These are phyloP conservation scores for Pangasius sanitwongsei DNA, from an alignment of 2,797 vertebrate species.

Conservation along the genomic window DNA sequence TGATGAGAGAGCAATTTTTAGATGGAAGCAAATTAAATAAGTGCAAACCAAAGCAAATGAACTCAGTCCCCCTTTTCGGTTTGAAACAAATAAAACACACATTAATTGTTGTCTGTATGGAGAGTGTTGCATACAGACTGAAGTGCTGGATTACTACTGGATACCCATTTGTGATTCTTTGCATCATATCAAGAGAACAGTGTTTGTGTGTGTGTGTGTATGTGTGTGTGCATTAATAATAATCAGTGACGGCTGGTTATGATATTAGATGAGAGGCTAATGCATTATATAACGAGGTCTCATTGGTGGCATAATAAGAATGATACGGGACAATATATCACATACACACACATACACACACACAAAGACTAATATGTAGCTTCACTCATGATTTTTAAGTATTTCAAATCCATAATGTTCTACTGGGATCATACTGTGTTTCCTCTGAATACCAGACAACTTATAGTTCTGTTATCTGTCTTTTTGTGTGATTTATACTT, in stretches of 20 bases:
- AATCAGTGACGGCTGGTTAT: neutral
- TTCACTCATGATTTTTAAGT: neutral
- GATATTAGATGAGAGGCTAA: neutral
- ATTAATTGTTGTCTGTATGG: neutral
- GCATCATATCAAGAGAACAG: neutral
- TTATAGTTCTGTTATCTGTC: too few species aligned
- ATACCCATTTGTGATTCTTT: neutral
- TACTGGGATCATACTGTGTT: neutral
- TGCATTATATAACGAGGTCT: neutral
- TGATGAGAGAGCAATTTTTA: neutral
- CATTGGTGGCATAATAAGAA: neutral
- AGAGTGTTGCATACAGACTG: neutral
- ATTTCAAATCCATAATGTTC: neutral
- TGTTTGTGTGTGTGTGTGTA: neutral
- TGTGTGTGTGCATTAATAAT: neutral
- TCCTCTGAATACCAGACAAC: neutral
- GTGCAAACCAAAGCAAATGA: neutral
- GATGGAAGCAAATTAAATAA: neutral
- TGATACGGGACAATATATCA: neutral
- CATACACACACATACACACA: neutral
- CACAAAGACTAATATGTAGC: neutral
- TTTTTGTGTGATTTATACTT: too few species aligned
- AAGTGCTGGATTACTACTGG: neutral
- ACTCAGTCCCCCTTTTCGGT: neutral
- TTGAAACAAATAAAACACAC: neutral